Percentiles rank a stretch among this genome's conserved stretches.
Evolutionary conservation across 2,113 vertebrate genomes (phyloP).

Genomic region (Trogon melanurus): DNA sequence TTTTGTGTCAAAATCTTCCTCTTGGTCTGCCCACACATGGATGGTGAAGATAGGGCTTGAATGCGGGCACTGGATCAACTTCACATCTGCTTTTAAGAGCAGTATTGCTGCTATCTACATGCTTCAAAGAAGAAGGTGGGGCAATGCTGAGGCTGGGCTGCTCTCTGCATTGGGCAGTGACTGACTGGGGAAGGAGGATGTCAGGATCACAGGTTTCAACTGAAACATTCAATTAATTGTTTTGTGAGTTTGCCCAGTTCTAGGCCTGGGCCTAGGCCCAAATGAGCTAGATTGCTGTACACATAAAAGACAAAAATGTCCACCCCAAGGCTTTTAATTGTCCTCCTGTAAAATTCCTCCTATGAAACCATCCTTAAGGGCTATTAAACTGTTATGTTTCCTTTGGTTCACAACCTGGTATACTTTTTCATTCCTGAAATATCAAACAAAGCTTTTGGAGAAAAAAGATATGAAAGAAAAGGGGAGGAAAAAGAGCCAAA

Average conservation of each 20-base stretch:
- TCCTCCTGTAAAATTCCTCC: background rate
- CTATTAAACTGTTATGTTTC: background rate
- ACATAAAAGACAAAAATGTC: background rate
- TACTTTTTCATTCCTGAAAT: background rate
- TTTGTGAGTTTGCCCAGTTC: background rate
- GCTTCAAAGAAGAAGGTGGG: background rate
- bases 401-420: background rate
- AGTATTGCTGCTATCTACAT: background rate
- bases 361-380: background rate
- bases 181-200: background rate
- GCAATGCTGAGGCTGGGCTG: background rate
- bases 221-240: background rate
- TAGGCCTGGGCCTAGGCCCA: background rate
- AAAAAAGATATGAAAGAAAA: background rate
- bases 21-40: background rate
- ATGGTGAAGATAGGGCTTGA: background rate
- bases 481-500: background rate
- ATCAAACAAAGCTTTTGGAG: background rate
- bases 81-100: background rate
- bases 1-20: background rate
- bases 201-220: fast-evolving
- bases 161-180: background rate
- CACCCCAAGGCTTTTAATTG: background rate
- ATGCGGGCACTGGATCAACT: background rate
- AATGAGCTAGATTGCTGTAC: background rate